phyloP scores from a whole-genome alignment of 2,113 vertebrate genomes.

The Rhadina sibilatrix region DNA sequence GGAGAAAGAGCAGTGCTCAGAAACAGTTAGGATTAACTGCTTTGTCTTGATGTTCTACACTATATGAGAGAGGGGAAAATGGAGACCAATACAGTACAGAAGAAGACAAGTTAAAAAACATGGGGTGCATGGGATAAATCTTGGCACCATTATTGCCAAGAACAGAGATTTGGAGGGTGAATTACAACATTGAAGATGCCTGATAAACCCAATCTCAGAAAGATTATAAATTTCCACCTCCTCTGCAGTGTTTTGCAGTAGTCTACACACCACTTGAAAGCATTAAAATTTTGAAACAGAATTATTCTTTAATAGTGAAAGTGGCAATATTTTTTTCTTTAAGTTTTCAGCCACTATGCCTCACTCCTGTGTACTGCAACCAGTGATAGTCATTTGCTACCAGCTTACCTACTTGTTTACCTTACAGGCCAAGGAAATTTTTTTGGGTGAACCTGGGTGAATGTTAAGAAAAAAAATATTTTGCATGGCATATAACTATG shows the following conservation, averaged over 20 bases:
- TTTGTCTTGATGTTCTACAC: background rate
- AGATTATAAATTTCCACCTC: background rate
- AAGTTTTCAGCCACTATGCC: background rate
- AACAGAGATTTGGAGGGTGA: background rate
- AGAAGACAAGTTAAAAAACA: background rate
- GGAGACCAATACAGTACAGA: background rate
- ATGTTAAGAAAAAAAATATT: background rate
- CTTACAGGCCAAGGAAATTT: background rate
- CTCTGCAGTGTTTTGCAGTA: background rate
- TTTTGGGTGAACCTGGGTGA: background rate
- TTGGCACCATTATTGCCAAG: background rate
- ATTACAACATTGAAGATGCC: background rate
- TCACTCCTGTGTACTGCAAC: background rate
- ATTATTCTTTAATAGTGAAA: background rate
- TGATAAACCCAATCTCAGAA: background rate
- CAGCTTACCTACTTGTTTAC: background rate
- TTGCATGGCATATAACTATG: background rate
- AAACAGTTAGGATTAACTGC: background rate
- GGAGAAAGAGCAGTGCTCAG: background rate
- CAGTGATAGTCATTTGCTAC: background rate
- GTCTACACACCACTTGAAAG: background rate
- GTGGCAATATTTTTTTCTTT: background rate
- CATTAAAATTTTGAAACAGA: background rate
- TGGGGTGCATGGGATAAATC: background rate
- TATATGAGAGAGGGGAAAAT: background rate